phyloP scores from a whole-genome alignment of 2,797 vertebrate genomes.

The Halcyon chelicuti region DNA sequence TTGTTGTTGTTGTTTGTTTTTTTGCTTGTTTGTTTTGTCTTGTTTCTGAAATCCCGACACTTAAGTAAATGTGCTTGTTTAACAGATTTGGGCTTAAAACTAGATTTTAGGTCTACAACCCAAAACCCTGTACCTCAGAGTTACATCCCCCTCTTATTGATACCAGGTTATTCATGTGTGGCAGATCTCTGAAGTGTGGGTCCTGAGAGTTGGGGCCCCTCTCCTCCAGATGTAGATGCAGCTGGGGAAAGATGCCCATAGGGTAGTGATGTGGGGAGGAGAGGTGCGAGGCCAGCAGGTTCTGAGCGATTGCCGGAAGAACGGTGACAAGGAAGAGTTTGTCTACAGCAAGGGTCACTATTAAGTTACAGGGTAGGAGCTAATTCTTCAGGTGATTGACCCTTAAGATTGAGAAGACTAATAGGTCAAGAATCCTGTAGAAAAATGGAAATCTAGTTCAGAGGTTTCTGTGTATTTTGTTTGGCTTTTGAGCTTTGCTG shows the following conservation, averaged over 20 bases:
- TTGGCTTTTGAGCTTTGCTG: neutral
- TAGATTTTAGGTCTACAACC: neutral
- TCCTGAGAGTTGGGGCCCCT: too few relatives aligned
- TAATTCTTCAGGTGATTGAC: neutral
- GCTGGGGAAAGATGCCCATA: neutral
- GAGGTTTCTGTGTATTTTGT: neutral
- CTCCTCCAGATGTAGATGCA: neutral
- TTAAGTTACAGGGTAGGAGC: neutral
- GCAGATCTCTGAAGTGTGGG: neutral
- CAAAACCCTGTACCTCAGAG: fast-evolving
- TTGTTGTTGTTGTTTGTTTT: too few relatives aligned
- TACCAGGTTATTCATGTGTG: neutral
- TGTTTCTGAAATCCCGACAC: neutral
- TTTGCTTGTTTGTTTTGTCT: neutral
- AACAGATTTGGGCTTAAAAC: neutral
- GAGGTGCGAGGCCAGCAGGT: neutral
- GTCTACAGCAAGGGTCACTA: neutral
- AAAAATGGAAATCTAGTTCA: neutral
- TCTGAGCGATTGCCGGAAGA: neutral
- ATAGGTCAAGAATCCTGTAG: neutral
- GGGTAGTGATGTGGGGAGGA: neutral
- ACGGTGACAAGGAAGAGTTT: neutral
- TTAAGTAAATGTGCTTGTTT: neutral
- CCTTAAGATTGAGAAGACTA: neutral
- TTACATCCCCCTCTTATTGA: neutral